Evolutionary conservation across 2,113 vertebrate genomes (phyloP), one percentile per base, ranked within the genome.

Genomic region (Beaufortia kweichowensis): DNA sequence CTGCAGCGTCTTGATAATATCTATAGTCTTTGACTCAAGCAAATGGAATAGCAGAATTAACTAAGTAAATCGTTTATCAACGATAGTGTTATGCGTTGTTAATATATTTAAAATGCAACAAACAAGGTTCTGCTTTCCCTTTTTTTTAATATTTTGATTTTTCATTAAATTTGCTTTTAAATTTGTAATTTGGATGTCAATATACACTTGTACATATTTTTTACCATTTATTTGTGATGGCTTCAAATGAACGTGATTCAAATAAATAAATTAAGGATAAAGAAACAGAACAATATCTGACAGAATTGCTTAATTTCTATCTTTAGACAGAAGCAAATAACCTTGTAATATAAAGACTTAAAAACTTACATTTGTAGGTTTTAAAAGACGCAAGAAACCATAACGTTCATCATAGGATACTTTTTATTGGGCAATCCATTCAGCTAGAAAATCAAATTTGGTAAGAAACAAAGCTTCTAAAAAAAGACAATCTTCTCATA

Each of bases 361-460:
- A 50, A 50, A 14, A 19, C 14, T 4, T 46, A 2, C 3, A 46
- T 11, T 46, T 46, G 12, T 46, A 46, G 43, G 4, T 46, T 5
- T 28, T n/a, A 29, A 24, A 70, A 71, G 46, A n/a, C 56, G 68
- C 10, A 28, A 28, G 1, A 11, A 28, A 71, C 33, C 23, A 46
- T n/a, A 19, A 69, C 11, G 46, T 26, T 50, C 26, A 41, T 41
- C 60, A 35, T n/a, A n/a, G n/a, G 57, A 50, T 41, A 59, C 28
- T 29, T 29, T 82, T 82, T 82, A 82, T 82, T 82, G 59, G 53
- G 65, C 64, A 6, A 12, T 50, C 61, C 33, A 8, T 33, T 68
- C 61, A 77, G 26, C 59, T 41, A 59, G 55, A 56, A 60, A 82
- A 78, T 26, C 2, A 29, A 50, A 29, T n/a, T 1, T 64, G 35